These are phyloP conservation scores for cattle (Bos taurus) DNA, from an alignment of 2,113 vertebrate species.

Conservation along the genomic window ARS-UCD2.0 NC_037336.1:29480001-29480500, in stretches of 20 bases:
- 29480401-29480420: neutral
- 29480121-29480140: slow-evolving; percentile 64
- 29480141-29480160: slow-evolving; percentile 66
- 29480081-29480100: slow-evolving; percentile 56
- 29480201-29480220: slow-evolving; percentile 66
- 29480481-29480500: neutral
- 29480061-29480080: slow-evolving; percentile 61
- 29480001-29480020: slow-evolving; percentile 51
- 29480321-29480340: slow-evolving; percentile 20
- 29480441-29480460: neutral
- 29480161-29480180: slow-evolving; percentile 64
- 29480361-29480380: neutral
- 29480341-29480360: neutral
- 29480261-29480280: slow-evolving; percentile 4
- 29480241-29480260: neutral
- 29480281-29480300: neutral
- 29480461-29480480: neutral
- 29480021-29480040: slow-evolving; percentile 55
- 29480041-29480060: slow-evolving; percentile 65
- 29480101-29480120: slow-evolving; percentile 78
- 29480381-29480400: neutral
- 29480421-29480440: neutral
- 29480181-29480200: slow-evolving; percentile 73
- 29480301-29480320: slow-evolving; percentile 32
- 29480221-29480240: slow-evolving; percentile 32